These are phyloP conservation scores for Glaucomys volans DNA, from an alignment of 2,113 vertebrate genomes.

Conservation along the genomic window DNA sequence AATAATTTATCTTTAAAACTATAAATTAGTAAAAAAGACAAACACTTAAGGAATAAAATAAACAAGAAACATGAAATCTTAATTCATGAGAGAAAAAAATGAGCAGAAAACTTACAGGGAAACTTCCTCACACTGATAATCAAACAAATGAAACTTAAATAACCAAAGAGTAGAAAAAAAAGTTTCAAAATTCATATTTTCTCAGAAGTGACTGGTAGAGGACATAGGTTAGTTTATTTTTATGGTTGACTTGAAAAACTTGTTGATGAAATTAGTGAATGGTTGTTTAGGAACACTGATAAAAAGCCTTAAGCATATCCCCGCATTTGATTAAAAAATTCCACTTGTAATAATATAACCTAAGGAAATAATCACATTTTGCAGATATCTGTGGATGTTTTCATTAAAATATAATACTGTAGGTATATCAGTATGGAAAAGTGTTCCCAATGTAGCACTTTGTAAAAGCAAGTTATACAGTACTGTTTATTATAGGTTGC, in stretches of 20 bases:
- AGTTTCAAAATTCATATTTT: not conserved
- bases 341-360: not conserved
- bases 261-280: not conserved
- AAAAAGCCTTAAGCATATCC: not conserved
- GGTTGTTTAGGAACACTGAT: not conserved
- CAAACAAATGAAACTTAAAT: conserved; percentile 25
- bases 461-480: not conserved
- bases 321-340: conserved; percentile 1
- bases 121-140: not conserved
- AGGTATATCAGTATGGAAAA: not conserved
- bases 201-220: not conserved
- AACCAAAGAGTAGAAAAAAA: not conserved
- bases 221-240: not conserved
- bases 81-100: conserved; percentile 32
- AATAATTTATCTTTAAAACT: not conserved
- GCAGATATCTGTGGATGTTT: not conserved
- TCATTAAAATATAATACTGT: not conserved
- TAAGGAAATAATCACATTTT: not conserved
- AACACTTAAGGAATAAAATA: not conserved
- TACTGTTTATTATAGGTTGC: not conserved
- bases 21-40: not conserved
- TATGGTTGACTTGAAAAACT: not conserved
- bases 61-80: not conserved
- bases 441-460: not conserved
- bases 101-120: not conserved